phyloP scores from a whole-genome alignment of 2,797 vertebrate genomes.

The Salmo trutta region DNA sequence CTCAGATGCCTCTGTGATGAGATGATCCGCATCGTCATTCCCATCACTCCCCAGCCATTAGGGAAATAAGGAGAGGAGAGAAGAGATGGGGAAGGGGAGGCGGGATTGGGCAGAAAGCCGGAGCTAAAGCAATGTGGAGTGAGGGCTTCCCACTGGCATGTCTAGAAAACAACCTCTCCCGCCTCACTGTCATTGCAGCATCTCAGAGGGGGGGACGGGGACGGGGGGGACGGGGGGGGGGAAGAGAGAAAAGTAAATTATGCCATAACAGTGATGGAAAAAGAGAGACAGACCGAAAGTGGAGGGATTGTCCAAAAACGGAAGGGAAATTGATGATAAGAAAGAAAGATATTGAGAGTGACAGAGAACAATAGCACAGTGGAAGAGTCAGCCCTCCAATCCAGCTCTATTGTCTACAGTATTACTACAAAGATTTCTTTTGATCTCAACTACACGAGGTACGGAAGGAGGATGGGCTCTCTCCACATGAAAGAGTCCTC shows the following conservation, averaged over 20 bases:
- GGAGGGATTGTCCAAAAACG: constrained; percentile 41
- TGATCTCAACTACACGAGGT: constrained; percentile 22
- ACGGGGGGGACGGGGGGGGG: constrained; percentile 17
- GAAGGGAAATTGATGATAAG: constrained; percentile 29
- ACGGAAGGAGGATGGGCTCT: background rate
- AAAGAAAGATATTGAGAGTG: constrained; percentile 20
- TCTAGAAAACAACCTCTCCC: background rate
- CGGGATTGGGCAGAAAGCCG: background rate
- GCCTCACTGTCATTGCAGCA: background rate
- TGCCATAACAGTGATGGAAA: background rate
- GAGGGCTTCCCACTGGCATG: constrained; percentile 7
- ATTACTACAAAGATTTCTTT: constrained; percentile 36
- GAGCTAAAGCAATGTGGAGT: background rate
- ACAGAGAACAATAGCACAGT: constrained; percentile 14
- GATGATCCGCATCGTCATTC: constrained; percentile 55
- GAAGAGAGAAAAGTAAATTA: background rate
- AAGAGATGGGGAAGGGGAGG: background rate
- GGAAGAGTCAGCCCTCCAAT: background rate
- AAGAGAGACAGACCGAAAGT: constrained; percentile 27
- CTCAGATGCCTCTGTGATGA: constrained; percentile 42
- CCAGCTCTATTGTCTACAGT: constrained; percentile 12
- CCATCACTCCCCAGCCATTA: constrained; percentile 34
- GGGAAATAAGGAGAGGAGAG: background rate
- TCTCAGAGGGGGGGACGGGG: background rate
- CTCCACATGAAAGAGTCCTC: background rate